Evolutionary conservation across 2,113 vertebrate genomes (phyloP), one percentile per base, ranked within the genome.

Genomic region (Fulica atra): DNA sequence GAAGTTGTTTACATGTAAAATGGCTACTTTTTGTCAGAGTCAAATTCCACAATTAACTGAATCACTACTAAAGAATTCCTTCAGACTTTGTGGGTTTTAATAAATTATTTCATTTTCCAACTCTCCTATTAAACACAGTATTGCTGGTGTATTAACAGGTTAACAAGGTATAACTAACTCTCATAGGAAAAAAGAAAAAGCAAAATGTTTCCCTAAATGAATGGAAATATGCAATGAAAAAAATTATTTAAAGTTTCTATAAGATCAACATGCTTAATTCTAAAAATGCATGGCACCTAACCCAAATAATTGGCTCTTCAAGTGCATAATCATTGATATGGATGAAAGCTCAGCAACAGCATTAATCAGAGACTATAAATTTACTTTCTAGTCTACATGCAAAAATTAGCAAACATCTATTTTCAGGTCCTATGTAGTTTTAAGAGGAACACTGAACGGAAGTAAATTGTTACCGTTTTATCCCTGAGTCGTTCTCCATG

Each of bases 401-500:
- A 92, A 68, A 61, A 83, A 73, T 26, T 92, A 86, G 23, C 18
- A 88, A 70, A 53, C 23, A 63, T n/a, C 66, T 83, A 25, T 40
- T 66, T 35, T 61, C 78, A 70, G 5, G 36, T 50, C 35, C 42
- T n/a, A 31, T 13, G 35, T 5, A 51, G 64, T 66, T 96, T 78
- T 42, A 93, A 44, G 10, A 73, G 33, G 16, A 85, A 51, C 6
- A 74, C 64, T 74, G 83, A 87, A 95, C 0, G 28, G 71, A 89
- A 26, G 88, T 50, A 94, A 86, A 92, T 74, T 74, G 97, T 99
- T 98, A 99, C 99, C 99, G 98, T 97, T 98, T 99, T 99, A 98
- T 99, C 99, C 98, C 98, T 99, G 98, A 99, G 99, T 97, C 99
- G 97, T 97, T 99, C 99, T 97, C 99, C 99, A 98, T 98, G 99